Base-by-base conservation (phyloP, 2,888 invertebrate species). In the Bembecia ichneumoniformis region DNA sequence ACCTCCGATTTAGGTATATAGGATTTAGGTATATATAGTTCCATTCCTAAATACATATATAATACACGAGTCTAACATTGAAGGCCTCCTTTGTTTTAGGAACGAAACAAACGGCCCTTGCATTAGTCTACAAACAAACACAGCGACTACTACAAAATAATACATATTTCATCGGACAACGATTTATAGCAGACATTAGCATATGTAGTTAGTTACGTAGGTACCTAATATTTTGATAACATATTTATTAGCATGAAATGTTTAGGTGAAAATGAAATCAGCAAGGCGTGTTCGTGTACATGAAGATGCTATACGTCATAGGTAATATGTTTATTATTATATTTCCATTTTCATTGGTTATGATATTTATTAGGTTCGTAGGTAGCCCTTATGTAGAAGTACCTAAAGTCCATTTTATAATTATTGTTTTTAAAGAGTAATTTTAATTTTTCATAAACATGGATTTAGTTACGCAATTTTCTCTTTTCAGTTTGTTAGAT, bases 231-330 rank as follows among this genome's bases (percentile, higher is more conserved):
- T 46, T 28, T 46, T 46, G 52, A 51, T 50, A 54, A 56, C 28
- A 28, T 76, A 77, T 68, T 77, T 59, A 68, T 84, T 84, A 82
- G 79, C 81, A 80, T 82, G 74, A 77, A 77, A 86, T 86, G 82
- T 84, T 84, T 74, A 86, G 86, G 86, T 86, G 82, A 84, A 76
- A 84, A 86, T 86, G 86, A 84, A 86, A 84, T 76, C 86, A 68
- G 71, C 83, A 77, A 82, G 86, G 86, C 86, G 86, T 71, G 86
- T 86, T 72, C 86, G 86, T 70, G 86, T 86, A 74, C 86, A 84
- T 74, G 86, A 86, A 81, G 86, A 86, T 79, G 86, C 84, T 74
- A 84, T 86, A 71, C 84, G 82, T 71, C 84, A 86, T 86, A 86
- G 86, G 86, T 86, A 86, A 86, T 44, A 44, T 44, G 16, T 15